These are phyloP conservation scores for Butorides virescens DNA, from an alignment of 2,113 vertebrate genomes.

Conservation along the genomic window DNA sequence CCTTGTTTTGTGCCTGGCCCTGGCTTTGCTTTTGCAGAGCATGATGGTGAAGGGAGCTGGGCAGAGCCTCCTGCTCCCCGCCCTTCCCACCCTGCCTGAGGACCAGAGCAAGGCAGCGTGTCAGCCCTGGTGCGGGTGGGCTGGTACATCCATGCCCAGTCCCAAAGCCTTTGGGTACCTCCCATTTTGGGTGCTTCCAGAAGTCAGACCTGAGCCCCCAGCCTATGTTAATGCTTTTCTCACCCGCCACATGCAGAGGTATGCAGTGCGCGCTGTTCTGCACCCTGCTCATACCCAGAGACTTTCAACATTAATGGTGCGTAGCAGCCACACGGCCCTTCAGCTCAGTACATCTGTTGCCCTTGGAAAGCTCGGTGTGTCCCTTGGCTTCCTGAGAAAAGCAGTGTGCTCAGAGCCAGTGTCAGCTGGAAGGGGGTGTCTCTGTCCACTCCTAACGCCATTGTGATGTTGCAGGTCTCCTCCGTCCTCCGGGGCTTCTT, in stretches of 20 bases:
- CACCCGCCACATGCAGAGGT: background rate
- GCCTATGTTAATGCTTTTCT: background rate
- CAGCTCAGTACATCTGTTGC: background rate
- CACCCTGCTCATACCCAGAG: background rate
- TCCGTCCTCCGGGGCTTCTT: conserved; percentile 90
- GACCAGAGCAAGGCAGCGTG: background rate
- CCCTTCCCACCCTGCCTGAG: rapidly evolving
- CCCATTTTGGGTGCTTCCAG: background rate
- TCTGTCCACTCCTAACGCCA: background rate
- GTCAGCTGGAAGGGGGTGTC: rapidly evolving
- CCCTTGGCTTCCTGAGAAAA: background rate
- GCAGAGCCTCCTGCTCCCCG: background rate
- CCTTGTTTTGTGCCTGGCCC: rapidly evolving
- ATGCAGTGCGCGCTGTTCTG: background rate
- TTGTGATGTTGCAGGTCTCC: conserved; percentile 81
- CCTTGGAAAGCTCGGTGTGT: background rate
- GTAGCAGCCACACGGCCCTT: rapidly evolving
- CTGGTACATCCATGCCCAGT: background rate
- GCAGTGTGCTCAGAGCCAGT: background rate
- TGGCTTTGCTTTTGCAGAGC: background rate
- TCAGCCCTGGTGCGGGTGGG: rapidly evolving
- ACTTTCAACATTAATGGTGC: rapidly evolving
- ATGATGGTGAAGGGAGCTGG: background rate
- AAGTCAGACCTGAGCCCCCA: background rate
- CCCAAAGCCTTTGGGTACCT: background rate